Evolutionary conservation across 2,797 vertebrate genomes (phyloP).

Genomic region (Rhabdophis nuchalis): DNA sequence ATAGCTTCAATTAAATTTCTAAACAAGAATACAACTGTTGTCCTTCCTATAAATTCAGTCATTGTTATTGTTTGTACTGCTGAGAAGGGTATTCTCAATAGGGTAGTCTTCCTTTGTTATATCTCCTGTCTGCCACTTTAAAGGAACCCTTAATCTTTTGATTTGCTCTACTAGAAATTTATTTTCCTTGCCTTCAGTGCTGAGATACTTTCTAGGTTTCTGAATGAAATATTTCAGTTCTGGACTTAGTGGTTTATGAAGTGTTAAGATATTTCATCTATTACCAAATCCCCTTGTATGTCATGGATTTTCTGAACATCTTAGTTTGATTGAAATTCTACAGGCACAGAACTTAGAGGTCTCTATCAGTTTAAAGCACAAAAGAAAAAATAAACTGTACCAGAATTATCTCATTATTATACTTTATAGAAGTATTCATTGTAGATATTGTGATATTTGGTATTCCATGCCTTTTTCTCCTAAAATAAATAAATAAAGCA

Average conservation of each 20-base stretch:
- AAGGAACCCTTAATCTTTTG: slow-evolving; percentile 2
- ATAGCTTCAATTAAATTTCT: background rate
- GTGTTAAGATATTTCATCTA: slow-evolving; percentile 17
- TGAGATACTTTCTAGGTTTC: background rate
- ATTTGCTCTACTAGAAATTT: slow-evolving; percentile 12
- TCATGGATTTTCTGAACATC: background rate
- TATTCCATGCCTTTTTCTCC: background rate
- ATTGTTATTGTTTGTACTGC: background rate
- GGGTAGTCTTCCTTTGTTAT: background rate
- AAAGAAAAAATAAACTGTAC: background rate
- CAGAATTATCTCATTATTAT: background rate
- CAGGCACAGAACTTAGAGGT: background rate
- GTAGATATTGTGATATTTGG: background rate
- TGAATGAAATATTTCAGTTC: slow-evolving; percentile 21
- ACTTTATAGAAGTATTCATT: background rate
- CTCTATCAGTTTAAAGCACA: background rate
- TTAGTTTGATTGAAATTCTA: slow-evolving; percentile 16
- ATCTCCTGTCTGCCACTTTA: background rate
- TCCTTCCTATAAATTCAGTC: background rate
- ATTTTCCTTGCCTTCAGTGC: background rate
- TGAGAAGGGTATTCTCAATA: background rate
- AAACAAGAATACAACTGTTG: background rate
- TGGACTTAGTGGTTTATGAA: slow-evolving; percentile 1
- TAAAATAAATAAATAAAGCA: background rate
- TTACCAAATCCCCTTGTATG: background rate